Evolutionary conservation across 2,888 invertebrate species (phyloP).

Genomic region (Eupithecia pulchellata): DNA sequence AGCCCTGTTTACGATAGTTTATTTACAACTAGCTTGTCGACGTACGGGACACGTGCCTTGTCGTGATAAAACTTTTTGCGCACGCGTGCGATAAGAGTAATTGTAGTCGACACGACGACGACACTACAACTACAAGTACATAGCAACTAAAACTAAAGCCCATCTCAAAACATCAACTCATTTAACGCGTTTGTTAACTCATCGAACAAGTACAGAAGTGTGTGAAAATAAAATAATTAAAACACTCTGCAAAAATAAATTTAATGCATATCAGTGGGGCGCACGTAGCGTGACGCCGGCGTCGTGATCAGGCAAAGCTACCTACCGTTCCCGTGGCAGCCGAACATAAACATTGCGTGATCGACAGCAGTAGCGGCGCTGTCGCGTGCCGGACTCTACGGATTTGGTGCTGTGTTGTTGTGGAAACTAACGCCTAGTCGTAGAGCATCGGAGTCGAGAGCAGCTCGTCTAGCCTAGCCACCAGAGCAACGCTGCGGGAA

Average conservation of each 20-base stretch:
- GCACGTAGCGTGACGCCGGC: slow-evolving; percentile 59
- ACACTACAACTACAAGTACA: slow-evolving; percentile 37
- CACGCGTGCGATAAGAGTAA: slow-evolving; percentile 56
- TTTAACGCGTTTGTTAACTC: background rate
- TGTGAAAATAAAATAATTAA: slow-evolving; percentile 42
- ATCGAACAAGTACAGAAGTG: slow-evolving; percentile 28
- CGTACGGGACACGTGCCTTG: slow-evolving; percentile 61
- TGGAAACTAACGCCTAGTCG: slow-evolving; percentile 54
- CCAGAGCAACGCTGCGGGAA: slow-evolving; percentile 68
- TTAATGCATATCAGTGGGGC: slow-evolving; percentile 56
- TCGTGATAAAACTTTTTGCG: slow-evolving; percentile 49
- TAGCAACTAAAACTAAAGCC: slow-evolving; percentile 40
- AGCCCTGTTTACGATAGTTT: slow-evolving; percentile 54
- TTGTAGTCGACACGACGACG: slow-evolving; percentile 33
- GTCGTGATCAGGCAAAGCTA: slow-evolving; percentile 49
- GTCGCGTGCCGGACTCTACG: slow-evolving; percentile 54
- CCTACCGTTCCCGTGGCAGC: slow-evolving; percentile 78
- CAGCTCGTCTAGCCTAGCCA: slow-evolving; percentile 62
- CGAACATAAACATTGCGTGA: slow-evolving; percentile 77
- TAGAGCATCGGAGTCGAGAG: slow-evolving; percentile 59
- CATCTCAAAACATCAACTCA: slow-evolving; percentile 30
- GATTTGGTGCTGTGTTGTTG: slow-evolving; percentile 48
- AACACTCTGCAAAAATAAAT: slow-evolving; percentile 43
- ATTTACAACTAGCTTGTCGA: slow-evolving; percentile 58
- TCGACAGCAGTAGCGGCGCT: slow-evolving; percentile 69